Evolutionary conservation across 2,888 invertebrate genomes (phyloP).

Genomic region (Mesoligia furuncula): DNA sequence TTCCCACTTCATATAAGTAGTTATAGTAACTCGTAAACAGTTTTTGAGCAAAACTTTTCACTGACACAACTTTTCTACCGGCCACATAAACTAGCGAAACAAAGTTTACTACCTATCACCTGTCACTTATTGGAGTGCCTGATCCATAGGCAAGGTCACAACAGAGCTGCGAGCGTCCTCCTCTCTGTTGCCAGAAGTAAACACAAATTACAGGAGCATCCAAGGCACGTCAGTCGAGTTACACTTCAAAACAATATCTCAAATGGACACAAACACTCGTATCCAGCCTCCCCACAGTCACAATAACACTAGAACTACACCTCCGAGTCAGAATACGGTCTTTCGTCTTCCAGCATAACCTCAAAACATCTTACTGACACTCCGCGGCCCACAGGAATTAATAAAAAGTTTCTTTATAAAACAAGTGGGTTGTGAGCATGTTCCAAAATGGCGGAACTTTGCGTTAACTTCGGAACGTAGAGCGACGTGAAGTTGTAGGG

Average conservation of each 20-base stretch:
- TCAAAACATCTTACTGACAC: slow-evolving; percentile 91
- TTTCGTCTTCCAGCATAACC: slow-evolving; percentile 87
- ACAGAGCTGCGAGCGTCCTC: slow-evolving; percentile 80
- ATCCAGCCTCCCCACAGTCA: slow-evolving; percentile 72
- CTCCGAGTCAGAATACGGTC: slow-evolving; percentile 82
- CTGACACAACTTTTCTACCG: slow-evolving; percentile 82
- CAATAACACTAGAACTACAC: slow-evolving; percentile 76
- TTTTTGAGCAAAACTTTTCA: slow-evolving; percentile 86
- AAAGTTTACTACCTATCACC: slow-evolving; percentile 78
- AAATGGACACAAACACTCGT: slow-evolving; percentile 83
- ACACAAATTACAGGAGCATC: slow-evolving; percentile 88
- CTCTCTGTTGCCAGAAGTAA: slow-evolving; percentile 85
- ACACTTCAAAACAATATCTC: slow-evolving; percentile 88
- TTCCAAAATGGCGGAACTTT: slow-evolving; percentile 91
- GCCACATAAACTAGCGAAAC: slow-evolving; percentile 79
- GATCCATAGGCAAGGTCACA: slow-evolving; percentile 80
- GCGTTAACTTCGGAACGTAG: slow-evolving; percentile 91
- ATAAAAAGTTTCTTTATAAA: slow-evolving; percentile 91
- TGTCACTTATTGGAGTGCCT: slow-evolving; percentile 77
- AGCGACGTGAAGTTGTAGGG: slow-evolving; percentile 90
- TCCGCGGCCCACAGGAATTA: slow-evolving; percentile 91
- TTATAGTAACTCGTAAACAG: slow-evolving; percentile 78
- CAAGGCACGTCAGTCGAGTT: slow-evolving; percentile 84
- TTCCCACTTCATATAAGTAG: slow-evolving; percentile 64
- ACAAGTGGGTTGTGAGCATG: slow-evolving; percentile 91